These are phyloP conservation scores for Drosophila formosana DNA, from an alignment of 2,888 invertebrate genomes.

Conservation along the genomic window DNA sequence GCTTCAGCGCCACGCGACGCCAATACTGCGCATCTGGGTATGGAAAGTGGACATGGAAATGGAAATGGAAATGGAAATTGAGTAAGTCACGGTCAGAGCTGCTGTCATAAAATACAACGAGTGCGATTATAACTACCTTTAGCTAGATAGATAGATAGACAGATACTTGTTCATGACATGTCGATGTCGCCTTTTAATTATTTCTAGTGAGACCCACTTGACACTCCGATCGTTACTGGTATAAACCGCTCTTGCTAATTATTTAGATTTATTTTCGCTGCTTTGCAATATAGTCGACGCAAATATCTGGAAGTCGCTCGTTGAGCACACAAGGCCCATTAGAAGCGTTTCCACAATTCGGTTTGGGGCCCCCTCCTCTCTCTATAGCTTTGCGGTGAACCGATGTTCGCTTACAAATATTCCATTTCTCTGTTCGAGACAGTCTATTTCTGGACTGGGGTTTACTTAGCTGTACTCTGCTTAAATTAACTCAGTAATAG, in stretches of 20 bases:
- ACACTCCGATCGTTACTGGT: constrained; percentile 57
- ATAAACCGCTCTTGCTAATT: constrained; percentile 46
- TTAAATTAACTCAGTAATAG: constrained; percentile 17
- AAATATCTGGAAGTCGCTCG: constrained; percentile 44
- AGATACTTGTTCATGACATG: constrained; percentile 1
- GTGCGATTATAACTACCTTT: background rate
- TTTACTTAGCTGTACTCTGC: constrained; percentile 17
- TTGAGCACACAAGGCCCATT: constrained; percentile 52
- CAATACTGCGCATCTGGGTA: constrained; percentile 81
- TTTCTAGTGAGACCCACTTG: constrained; percentile 52
- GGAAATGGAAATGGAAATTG: constrained; percentile 7
- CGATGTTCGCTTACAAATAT: constrained; percentile 10
- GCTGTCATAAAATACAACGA: background rate
- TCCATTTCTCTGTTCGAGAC: constrained; percentile 1
- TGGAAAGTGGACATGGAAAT: background rate
- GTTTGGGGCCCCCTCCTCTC: background rate
- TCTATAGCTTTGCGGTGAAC: background rate
- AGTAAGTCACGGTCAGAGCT: constrained; percentile 34
- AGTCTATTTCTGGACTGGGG: constrained; percentile 38
- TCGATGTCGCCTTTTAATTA: constrained; percentile 48
- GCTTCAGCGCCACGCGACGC: constrained; percentile 72
- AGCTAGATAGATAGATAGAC: background rate
- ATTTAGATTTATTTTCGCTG: constrained; percentile 54
- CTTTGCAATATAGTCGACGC: constrained; percentile 11
- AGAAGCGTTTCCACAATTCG: constrained; percentile 23